Conservation (phyloP, 1,140 invertebrate genomes). For the Copidosoma floridanum region DNA sequence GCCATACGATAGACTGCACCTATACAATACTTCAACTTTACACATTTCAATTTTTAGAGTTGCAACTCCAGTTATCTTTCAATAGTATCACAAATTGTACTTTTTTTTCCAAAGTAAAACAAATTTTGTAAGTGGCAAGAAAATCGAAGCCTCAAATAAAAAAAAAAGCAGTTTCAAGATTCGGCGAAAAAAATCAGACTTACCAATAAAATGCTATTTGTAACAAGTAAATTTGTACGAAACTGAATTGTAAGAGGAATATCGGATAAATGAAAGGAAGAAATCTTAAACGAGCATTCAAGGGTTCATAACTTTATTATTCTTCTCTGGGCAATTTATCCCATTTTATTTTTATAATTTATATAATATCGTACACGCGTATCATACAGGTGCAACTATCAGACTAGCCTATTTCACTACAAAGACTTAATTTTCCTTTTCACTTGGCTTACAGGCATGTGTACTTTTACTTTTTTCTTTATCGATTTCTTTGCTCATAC, state of each 20-base stretch:
- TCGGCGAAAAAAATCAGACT: too few relatives aligned
- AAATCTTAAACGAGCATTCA: slow-evolving; percentile 9
- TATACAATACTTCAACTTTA: slow-evolving; percentile 4
- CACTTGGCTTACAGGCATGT: slow-evolving; percentile 5
- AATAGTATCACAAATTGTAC: too few relatives aligned
- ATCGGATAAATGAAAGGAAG: background rate
- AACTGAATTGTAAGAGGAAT: slow-evolving; percentile 6
- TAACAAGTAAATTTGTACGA: too few relatives aligned
- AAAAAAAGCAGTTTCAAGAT: too few relatives aligned
- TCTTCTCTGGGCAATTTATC: background rate
- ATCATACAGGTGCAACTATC: slow-evolving; percentile 31
- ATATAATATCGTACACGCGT: slow-evolving; percentile 29
- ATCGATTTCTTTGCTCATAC: slow-evolving; percentile 12
- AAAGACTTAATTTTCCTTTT: slow-evolving; percentile 15
- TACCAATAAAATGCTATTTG: too few relatives aligned
- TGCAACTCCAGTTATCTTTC: too few relatives aligned
- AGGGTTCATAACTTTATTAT: slow-evolving; percentile 14
- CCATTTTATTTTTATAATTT: slow-evolving; percentile 13
- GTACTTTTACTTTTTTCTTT: slow-evolving; percentile 11
- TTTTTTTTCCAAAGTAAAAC: too few relatives aligned
- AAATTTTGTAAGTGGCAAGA: too few relatives aligned
- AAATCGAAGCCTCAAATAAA: too few relatives aligned
- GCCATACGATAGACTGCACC: slow-evolving; percentile 14
- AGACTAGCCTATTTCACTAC: slow-evolving; percentile 32
- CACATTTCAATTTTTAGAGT: too few relatives aligned